Base-by-base conservation (phyloP, 2,888 invertebrate genomes). In the Alloscopus bannaensis region DNA sequence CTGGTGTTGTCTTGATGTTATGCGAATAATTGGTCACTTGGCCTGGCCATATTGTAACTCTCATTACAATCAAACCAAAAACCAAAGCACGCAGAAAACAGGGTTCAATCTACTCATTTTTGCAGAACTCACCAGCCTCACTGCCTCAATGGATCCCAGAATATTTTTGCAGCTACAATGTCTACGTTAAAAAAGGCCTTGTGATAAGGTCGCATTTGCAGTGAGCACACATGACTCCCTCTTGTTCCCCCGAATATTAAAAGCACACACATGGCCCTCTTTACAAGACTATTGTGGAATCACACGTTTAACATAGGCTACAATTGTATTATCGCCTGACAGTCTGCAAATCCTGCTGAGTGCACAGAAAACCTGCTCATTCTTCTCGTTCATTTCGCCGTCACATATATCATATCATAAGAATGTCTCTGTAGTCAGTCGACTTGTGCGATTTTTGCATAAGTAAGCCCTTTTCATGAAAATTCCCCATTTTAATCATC, bases 291-390 rank as follows among this genome's bases (percentile, higher is more conserved):
- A 13, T 6, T 47, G 47, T n/a, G 18, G 18, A 47, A n/a, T n/a
- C n/a, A n/a, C n/a, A n/a, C 16, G 11, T 22, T 20, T 18, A 47
- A n/a, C 52, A 22, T 8, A 22, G 20, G 6, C n/a, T n/a, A n/a
- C 20, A 3, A 3, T 52, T 52, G 47, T n/a, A n/a, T 60, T 24
- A 62, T 62, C 45, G 16, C n/a, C n/a, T 45, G 45, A 24, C 64
- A 62, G 62, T 42, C 62, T 22, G 45, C 24, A 64, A 64, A 45
- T 64, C 64, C 64, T 64, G 47, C 64, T 64, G 64, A 64, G 36
- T 36, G 36, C 22, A 60, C 36, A n/a, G 20, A 60, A 60, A 13
- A 16, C 57, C 22, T 60, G 18, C 18, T 36, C 36, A 11, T 28
- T 60, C 11, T 40, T 18, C 36, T 36, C 20, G 4, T 52, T 22